Base-by-base conservation (phyloP, 2,888 invertebrate species). In the Liopterus haemorrhoidalis region DNA sequence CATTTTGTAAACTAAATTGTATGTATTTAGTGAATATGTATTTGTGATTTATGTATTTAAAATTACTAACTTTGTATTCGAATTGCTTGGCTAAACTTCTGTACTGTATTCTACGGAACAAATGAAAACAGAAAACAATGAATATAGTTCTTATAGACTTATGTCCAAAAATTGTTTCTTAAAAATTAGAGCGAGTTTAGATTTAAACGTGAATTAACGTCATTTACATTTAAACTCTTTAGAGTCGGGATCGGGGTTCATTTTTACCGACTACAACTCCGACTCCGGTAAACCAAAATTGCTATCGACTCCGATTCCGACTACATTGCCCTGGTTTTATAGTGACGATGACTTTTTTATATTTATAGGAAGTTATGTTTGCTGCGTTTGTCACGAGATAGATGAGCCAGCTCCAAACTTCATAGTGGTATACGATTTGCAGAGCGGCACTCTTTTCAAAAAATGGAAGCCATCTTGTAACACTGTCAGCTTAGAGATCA, bases 401-500 rank as follows among this genome's bases (percentile, higher is more conserved):
- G 79, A 79, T 59, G 87, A 88, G 62, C 83, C 85, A 1, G 79
- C 81, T 48, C 87, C 89, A 0, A 90, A 89, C 72, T 91, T 90
- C 70, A 86, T 91, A 43, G 87, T 90, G 38, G 89, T 91, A 35
- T 91, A 91, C 66, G 91, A 92, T 70, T 74, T 92, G 33, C 86
- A 87, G 67, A 90, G 88, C 51, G 91, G 91, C 41, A 90, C 90
- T 0, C 67, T 91, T 55, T 91, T 91, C 71, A 90, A 90, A 69
- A 91, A 90, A 68, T 89, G 90, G 87, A 90, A 90, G 69, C 88
- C 89, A 1, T 82, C 82, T 18, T 83, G 82, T 53, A 84, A 85
- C 67, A 86, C 87, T 2, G 85, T 83, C 4, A 82, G 88, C n/a
- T 70, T 91, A 55, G 87, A 87, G 54, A 89, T 91, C 66, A 87